These are phyloP conservation scores for Eumacrocentrus americanus DNA, from an alignment of 2,888 invertebrate species.

Conservation along the genomic window DNA sequence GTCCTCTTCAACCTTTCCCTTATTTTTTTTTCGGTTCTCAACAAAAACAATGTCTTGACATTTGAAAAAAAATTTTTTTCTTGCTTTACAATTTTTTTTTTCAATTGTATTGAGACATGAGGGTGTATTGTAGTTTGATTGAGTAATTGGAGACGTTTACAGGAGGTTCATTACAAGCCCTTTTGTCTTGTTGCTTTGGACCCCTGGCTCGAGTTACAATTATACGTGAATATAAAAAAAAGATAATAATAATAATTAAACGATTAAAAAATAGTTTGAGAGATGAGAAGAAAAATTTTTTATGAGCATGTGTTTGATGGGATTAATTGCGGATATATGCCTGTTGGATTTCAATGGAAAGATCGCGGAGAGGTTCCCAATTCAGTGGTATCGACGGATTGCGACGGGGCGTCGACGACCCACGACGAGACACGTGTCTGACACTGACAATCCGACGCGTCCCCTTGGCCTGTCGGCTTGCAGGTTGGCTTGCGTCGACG, in stretches of 20 bases:
- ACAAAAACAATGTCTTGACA: not conserved
- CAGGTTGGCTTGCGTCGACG: not conserved
- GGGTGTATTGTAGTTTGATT: not conserved
- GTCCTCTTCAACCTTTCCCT: too few relatives aligned
- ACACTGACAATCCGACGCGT: conserved; percentile 12
- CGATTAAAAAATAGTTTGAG: too few relatives aligned
- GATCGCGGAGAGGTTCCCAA: not conserved
- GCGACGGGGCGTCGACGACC: conserved; percentile 11
- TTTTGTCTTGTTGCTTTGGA: not conserved
- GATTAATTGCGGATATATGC: not conserved
- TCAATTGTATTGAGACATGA: not conserved
- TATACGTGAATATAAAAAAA: too few relatives aligned
- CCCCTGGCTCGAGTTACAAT: not conserved
- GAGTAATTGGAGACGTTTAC: not conserved
- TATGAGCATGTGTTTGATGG: not conserved
- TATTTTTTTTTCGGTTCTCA: not conserved
- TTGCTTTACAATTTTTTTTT: not conserved
- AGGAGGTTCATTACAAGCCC: not conserved
- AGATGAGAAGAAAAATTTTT: not conserved
- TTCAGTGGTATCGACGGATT: conserved; percentile 11
- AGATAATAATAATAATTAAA: too few relatives aligned
- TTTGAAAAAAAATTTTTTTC: not conserved
- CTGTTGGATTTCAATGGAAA: not conserved
- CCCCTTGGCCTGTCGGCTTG: not conserved
- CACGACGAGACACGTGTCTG: conserved; percentile 14